Percentiles rank a stretch among this genome's conserved stretches.
phyloP scores from a whole-genome alignment of 2,113 vertebrate genomes.

The Thermophis baileyi region DNA sequence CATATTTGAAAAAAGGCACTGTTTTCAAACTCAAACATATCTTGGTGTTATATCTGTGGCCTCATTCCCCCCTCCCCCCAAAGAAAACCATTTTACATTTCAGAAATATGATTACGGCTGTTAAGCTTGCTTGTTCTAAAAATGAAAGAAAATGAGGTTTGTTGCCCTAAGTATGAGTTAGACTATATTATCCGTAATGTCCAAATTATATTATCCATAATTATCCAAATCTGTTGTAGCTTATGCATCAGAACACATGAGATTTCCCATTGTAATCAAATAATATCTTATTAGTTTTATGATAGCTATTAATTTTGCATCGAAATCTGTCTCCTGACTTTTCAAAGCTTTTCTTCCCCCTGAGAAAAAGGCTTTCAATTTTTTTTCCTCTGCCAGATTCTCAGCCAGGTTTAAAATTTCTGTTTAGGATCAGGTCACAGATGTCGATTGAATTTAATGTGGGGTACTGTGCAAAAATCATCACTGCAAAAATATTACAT shows the following conservation, averaged over 20 bases:
- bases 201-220: neutral
- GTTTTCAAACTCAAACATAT: constrained; percentile 15
- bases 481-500: neutral
- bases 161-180: constrained; percentile 27
- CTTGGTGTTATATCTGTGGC: constrained; percentile 36
- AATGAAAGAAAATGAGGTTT: constrained; percentile 10
- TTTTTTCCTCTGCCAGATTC: neutral
- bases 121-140: constrained; percentile 16
- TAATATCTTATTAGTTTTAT: neutral
- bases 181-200: neutral
- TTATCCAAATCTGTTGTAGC: neutral
- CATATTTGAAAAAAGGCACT: neutral
- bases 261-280: neutral
- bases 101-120: constrained; percentile 14
- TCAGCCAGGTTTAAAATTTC: neutral
- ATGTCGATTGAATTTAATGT: neutral
- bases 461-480: neutral
- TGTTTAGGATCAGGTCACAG: neutral
- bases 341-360: neutral
- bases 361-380: neutral
- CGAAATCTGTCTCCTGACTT: neutral
- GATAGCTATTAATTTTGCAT: neutral
- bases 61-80: neutral
- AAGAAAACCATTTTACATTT: constrained; percentile 11
- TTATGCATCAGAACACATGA: neutral